A percentile compares a stretch with the other conserved stretches of the same genome.
Evolutionary conservation across 2,888 invertebrate genomes (phyloP).

Genomic region (Rhimphoctona megacephalus): DNA sequence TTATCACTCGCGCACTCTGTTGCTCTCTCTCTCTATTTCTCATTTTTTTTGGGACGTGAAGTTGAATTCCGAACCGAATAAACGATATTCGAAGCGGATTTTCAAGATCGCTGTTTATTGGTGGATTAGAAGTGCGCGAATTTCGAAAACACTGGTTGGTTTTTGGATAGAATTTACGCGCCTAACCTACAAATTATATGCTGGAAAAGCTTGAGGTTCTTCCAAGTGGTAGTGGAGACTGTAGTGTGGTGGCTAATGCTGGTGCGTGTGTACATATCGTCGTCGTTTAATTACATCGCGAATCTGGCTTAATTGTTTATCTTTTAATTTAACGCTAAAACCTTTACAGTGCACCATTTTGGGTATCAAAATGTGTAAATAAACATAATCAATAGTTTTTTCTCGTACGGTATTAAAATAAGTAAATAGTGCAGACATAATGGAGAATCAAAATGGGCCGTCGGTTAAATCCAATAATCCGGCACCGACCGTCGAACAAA

Average conservation of each 20-base stretch:
- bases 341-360: not conserved
- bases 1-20: not conserved
- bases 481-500: slow-evolving; percentile 94
- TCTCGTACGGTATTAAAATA: not conserved
- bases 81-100: not conserved
- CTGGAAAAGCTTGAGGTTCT: not conserved
- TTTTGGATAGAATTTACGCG: not conserved
- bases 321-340: not conserved
- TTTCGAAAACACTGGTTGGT: not conserved
- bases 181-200: not conserved
- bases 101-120: not conserved
- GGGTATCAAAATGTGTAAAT: not conserved
- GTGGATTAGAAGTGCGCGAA: not conserved
- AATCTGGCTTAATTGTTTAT: not conserved
- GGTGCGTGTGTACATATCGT: not conserved
- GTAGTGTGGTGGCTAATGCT: not conserved
- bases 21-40: not conserved
- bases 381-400: not conserved
- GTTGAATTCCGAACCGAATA: not conserved
- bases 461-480: slow-evolving; percentile 84
- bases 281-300: not conserved
- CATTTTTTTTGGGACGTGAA: not conserved
- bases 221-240: not conserved
- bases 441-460: slow-evolving; percentile 78
- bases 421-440: slow-evolving; percentile 55